A percentile compares a stretch with the other conserved stretches of the same genome.
Evolutionary conservation across 2,888 invertebrate genomes (phyloP).

Genomic region (Ecliptopera silaceata): DNA sequence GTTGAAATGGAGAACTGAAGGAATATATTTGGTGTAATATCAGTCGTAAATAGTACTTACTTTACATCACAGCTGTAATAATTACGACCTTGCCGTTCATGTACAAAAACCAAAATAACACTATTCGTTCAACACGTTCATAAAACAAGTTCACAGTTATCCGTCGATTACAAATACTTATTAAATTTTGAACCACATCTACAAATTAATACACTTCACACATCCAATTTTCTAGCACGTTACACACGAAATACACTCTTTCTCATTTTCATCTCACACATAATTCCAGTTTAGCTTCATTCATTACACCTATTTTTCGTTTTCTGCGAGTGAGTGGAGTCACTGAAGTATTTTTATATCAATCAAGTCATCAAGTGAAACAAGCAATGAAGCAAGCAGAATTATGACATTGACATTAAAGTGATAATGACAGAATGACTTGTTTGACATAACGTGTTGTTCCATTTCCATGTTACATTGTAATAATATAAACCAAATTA

Average conservation of each 20-base stretch:
- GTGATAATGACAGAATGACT: too few species aligned
- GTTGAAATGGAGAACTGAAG: neutral
- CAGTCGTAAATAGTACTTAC: slow-evolving; percentile 37
- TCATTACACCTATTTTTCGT: too few species aligned
- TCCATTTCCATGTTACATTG: too few species aligned
- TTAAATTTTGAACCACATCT: slow-evolving; percentile 4
- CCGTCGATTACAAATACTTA: slow-evolving; percentile 23
- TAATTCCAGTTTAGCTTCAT: slow-evolving; percentile 4
- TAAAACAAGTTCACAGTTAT: slow-evolving; percentile 22
- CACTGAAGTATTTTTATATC: too few species aligned
- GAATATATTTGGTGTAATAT: neutral
- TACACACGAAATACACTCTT: slow-evolving; percentile 8
- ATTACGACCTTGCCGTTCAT: slow-evolving; percentile 57
- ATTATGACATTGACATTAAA: too few species aligned
- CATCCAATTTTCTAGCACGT: too few species aligned
- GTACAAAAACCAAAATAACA: slow-evolving; percentile 47
- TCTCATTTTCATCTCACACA: too few species aligned
- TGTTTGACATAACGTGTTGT: too few species aligned
- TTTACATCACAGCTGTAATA: slow-evolving; percentile 68
- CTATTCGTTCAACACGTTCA: slow-evolving; percentile 38
- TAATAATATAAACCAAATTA: too few species aligned
- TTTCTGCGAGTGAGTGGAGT: too few species aligned
- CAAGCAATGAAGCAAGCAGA: too few species aligned
- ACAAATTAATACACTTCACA: neutral
- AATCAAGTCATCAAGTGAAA: too few species aligned